Evolutionary conservation across 2,888 invertebrate species (phyloP), one percentile per base, ranked within the genome.

Genomic region (Ormyrus nitidulus): DNA sequence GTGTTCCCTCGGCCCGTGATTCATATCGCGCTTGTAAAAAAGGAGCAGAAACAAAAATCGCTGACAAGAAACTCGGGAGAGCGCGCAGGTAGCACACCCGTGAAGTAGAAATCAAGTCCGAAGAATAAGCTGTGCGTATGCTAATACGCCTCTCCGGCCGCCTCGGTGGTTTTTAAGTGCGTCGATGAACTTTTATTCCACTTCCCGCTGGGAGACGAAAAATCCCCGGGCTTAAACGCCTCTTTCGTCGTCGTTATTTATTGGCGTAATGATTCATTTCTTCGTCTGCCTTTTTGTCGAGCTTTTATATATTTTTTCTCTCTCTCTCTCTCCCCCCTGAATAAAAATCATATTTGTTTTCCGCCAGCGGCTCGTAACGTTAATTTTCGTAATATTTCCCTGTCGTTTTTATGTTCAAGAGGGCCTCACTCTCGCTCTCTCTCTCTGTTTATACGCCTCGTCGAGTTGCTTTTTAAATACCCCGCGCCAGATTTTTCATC

Each of bases 261-360:
- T 82, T 65, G 81, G 75, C 49, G 64, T 53, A 80, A 81, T 79
- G 80, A 81, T 81, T 81, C 81, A 81, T 83, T 80, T 79, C 75
- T 65, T 61, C 71, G 59, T 79, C 69, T 75, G 61, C 13, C 46
- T 64, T 34, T 34, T 34, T 34, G 34, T 34, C 49, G 64, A 34
- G 53, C 56, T 68, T 11, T 34, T 51, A 11, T 9, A 62, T 34
- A 13, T 13, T 19, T 65, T 77, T 75, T 76, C 66, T 7, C 71
- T 66, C 48, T 69, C 71, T 62, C 79, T 68, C 69, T 53, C 64
- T 49, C 73, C 34, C 34, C 65, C 75, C 54, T 82, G 82, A 82
- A 82, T 82, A 82, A 82, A 82, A 82, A 82, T 82, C 82, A 51
- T 82, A 82, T 82, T 82, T 82, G 82, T 82, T 82, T 78, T 80